These are phyloP conservation scores for Polydrusus tereticollis DNA, from an alignment of 2,888 invertebrate species.

Conservation along the genomic window DNA sequence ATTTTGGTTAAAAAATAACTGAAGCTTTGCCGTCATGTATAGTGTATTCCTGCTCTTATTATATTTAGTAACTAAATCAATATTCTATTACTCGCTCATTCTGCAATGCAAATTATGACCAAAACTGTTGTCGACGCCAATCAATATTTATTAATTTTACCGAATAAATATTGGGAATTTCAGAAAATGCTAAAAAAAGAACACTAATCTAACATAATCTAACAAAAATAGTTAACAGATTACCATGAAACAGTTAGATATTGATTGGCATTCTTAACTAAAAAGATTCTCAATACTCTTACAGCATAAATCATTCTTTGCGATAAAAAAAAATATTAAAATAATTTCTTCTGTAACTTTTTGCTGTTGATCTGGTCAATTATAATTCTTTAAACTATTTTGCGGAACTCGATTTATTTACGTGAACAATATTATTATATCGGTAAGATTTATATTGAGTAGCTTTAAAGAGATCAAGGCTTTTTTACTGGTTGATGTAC, in stretches of 20 bases:
- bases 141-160: too few species aligned
- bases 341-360: conserved; percentile 37
- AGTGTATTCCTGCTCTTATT: too few species aligned
- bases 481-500: conserved; percentile 37
- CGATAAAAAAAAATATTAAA: conserved; percentile 43
- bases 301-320: conserved; percentile 12
- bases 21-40: too few species aligned
- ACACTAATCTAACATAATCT: too few species aligned
- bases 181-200: too few species aligned
- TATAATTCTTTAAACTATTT: conserved; percentile 36
- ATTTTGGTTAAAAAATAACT: too few species aligned
- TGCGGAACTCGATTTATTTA: conserved; percentile 40
- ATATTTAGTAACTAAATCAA: too few species aligned
- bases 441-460: conserved; percentile 33
- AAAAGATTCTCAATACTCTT: conserved; percentile 34
- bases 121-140: too few species aligned
- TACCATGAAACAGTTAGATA: background rate
- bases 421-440: conserved; percentile 39
- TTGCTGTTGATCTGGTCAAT: conserved; percentile 31
- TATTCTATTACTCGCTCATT: too few species aligned
- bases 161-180: too few species aligned
- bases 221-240: background rate
- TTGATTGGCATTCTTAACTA: conserved; percentile 22
- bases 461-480: conserved; percentile 4
- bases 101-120: too few species aligned